Percentiles rank a stretch among this genome's conserved stretches.
phyloP scores from a whole-genome alignment of 2,888 invertebrate genomes.

The Campaea margaritaria region DNA sequence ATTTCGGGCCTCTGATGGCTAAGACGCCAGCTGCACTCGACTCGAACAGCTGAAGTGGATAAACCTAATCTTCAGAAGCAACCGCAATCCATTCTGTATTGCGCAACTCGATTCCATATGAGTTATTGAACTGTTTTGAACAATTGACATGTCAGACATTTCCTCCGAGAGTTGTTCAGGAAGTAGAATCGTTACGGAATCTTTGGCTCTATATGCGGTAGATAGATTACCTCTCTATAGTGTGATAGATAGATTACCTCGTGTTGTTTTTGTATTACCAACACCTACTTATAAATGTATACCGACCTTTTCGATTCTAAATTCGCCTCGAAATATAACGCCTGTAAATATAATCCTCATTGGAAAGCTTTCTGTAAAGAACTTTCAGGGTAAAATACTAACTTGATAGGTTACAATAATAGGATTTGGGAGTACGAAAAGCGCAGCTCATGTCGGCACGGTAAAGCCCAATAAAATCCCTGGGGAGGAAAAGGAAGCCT shows the following conservation, averaged over 20 bases:
- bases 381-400: not conserved
- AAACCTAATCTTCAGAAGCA: conserved; percentile 39
- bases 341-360: not conserved
- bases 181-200: too few species aligned
- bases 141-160: not conserved
- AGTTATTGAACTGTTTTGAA: conserved; percentile 11
- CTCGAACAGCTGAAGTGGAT: conserved; percentile 20
- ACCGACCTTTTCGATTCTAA: too few species aligned
- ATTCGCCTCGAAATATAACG: not conserved
- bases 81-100: conserved; percentile 37
- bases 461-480: conserved; percentile 21
- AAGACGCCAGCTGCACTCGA: conserved; percentile 50
- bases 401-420: conserved; percentile 2
- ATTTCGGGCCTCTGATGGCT: conserved; percentile 34
- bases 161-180: too few species aligned
- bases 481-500: conserved; percentile 13
- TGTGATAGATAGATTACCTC: too few species aligned
- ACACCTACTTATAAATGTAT: too few species aligned
- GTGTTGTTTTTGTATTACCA: too few species aligned
- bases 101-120: conserved; percentile 19
- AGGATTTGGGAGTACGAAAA: conserved; percentile 12
- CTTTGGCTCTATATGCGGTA: too few species aligned
- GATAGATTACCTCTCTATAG: too few species aligned
- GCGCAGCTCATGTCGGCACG: conserved; percentile 6
- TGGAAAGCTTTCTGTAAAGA: not conserved